Conservation (phyloP, 2,888 invertebrate species). For the Hyles lineata region DNA sequence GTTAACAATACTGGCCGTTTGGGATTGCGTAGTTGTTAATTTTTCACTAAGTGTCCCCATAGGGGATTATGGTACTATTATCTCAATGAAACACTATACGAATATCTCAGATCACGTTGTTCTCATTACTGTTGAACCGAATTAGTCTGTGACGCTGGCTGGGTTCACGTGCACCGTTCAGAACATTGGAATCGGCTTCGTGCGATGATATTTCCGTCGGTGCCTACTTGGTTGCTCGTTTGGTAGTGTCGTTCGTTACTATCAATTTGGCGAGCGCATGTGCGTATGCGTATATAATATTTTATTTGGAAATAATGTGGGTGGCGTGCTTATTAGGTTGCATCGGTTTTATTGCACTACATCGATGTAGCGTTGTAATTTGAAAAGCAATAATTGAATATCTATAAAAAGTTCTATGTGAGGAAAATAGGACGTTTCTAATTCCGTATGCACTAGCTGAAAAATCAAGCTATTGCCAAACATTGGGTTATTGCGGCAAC, state of each 20-base stretch:
- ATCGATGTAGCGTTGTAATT: neutral
- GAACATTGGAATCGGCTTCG: neutral
- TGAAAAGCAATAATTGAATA: neutral
- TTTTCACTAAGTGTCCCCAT: neutral
- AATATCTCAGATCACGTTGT: slow-evolving; percentile 44
- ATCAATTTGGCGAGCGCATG: slow-evolving; percentile 38
- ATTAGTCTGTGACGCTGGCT: slow-evolving; percentile 48
- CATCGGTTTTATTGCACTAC: neutral
- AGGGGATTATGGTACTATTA: neutral
- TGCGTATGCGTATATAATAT: slow-evolving; percentile 4
- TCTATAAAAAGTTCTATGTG: neutral
- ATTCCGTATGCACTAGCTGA: neutral
- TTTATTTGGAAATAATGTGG: neutral
- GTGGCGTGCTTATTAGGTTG: neutral
- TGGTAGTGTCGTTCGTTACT: slow-evolving; percentile 56
- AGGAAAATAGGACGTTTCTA: neutral
- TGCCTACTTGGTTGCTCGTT: slow-evolving; percentile 41
- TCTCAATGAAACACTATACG: slow-evolving; percentile 38
- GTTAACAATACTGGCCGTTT: slow-evolving; percentile 55
- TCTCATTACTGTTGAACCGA: slow-evolving; percentile 47
- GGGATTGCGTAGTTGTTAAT: slow-evolving; percentile 41
- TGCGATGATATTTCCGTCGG: slow-evolving; percentile 37
- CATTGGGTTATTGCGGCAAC: slow-evolving; percentile 8
- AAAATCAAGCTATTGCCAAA: slow-evolving; percentile 9
- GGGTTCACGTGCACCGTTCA: slow-evolving; percentile 34